Base-by-base conservation (phyloP, 2,113 vertebrate genomes). In the Microcebus ravelobensis region DNA sequence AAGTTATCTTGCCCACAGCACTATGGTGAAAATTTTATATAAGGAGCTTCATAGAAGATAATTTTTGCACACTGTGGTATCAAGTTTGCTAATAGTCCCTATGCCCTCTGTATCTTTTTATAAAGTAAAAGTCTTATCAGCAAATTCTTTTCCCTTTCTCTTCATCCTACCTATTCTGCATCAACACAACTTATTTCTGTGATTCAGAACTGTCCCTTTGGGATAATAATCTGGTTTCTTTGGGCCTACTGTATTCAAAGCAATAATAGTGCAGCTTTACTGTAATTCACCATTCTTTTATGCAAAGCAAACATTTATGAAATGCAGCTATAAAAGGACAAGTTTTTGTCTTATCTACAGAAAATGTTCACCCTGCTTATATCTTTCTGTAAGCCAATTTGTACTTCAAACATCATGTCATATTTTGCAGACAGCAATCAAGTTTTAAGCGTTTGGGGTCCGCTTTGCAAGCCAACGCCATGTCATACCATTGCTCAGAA, bases 221-320 rank as follows among this genome's bases (percentile, higher is more conserved):
- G 42, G 8, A 23, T 9, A 57, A 27, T 11, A 61, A 65, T 45
- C 36, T 84, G 57, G 39, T 73, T 81, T 95, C 67, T 93, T 55
- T 68, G 25, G 23, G 48, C 2, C 13, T 59, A 27, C 15, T 81
- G 8, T 29, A 67, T 36, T 94, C n/a, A 74, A 55, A 90, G 34
- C 8, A 87, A 52, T 31, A 57, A 90, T 0, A 52, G 15, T 15
- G 8, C 20, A 59, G 21, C 9, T 74, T 87, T 50, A 48, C 0
- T 65, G 6, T 81, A 96, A 96, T 96, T 97, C 96, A 97, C 97
- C 94, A 87, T 96, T 96, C 93, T 96, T 91, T 57, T 87, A 76
- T 91, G 92, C 55, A 96, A 94, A 96, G 91, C 74, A 63, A 98
- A 91, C 0, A 2, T 86, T 93, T 95, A 97, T 74, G 3, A 11